Conservation (phyloP, 30 jellyfish, hydroid and myxozoan species). For the Aurelia aurita region DNA sequence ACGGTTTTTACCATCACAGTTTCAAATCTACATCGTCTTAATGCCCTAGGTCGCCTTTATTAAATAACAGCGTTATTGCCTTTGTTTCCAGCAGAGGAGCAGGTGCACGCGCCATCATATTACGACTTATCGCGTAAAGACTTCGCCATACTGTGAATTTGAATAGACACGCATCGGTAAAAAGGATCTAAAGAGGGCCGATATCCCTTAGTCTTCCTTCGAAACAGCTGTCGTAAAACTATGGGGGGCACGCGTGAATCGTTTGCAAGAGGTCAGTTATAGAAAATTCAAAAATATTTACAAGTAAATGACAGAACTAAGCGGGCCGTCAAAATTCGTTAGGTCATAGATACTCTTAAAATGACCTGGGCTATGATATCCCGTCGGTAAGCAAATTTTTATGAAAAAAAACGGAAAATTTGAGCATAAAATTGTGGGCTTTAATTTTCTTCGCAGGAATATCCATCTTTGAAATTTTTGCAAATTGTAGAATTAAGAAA, state of each 20-base stretch:
- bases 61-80: conserved; percentile 28
- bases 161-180: conserved; percentile 49
- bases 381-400: no score
- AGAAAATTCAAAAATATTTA: no score
- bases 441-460: no score
- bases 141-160: conserved; percentile 63
- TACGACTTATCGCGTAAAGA: conserved; percentile 44
- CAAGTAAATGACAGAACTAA: no score
- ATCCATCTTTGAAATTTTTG: no score
- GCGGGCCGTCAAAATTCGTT: no score
- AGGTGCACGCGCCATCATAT: conserved; percentile 59
- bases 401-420: no score
- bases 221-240: conserved; percentile 50
- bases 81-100: conserved; percentile 27
- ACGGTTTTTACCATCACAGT: conserved; percentile 1
- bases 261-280: conserved; percentile 19
- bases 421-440: no score
- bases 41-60: background rate
- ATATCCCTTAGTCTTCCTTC: background rate
- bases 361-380: no score
- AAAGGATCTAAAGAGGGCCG: conserved; percentile 30
- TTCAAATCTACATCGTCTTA: background rate
- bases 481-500: no score
- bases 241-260: conserved; percentile 23
- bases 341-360: no score